A percentile compares a stretch with the other conserved stretches of the same genome.
phyloP scores from a whole-genome alignment of 2,888 invertebrate genomes.

The Eupeodes luniger region DNA sequence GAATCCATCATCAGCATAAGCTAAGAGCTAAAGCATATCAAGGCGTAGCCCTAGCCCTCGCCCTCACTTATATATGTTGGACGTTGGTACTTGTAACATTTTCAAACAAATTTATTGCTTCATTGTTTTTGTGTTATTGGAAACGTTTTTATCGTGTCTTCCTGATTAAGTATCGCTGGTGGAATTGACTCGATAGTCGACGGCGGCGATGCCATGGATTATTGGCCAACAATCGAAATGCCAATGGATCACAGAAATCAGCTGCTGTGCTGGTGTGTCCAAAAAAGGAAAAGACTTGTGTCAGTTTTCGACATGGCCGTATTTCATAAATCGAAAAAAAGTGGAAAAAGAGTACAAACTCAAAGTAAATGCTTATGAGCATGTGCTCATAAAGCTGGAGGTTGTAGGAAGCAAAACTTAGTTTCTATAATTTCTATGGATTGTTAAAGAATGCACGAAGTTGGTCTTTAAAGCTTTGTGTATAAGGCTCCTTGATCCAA shows the following conservation, averaged over 20 bases:
- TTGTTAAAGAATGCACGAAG: too few species aligned
- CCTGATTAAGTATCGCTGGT: slow-evolving; percentile 77
- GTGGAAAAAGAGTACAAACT: too few species aligned
- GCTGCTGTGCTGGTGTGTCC: slow-evolving; percentile 52
- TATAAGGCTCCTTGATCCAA: neutral
- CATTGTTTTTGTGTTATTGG: slow-evolving; percentile 68
- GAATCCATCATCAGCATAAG: slow-evolving; percentile 3
- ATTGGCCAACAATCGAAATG: slow-evolving; percentile 70
- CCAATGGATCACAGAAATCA: slow-evolving; percentile 74
- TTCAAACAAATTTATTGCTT: slow-evolving; percentile 77
- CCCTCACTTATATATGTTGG: too few species aligned
- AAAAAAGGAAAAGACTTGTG: slow-evolving; percentile 6
- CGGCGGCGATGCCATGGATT: slow-evolving; percentile 30
- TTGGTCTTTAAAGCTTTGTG: too few species aligned
- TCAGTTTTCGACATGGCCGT: slow-evolving; percentile 10
- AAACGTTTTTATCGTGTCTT: slow-evolving; percentile 72
- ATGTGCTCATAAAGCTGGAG: too few species aligned
- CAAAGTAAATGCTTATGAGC: too few species aligned
- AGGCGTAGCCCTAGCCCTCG: slow-evolving; percentile 73
- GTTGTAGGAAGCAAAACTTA: too few species aligned
- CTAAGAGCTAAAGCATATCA: neutral
- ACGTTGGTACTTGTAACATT: slow-evolving; percentile 63
- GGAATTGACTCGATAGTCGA: slow-evolving; percentile 55
- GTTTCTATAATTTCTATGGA: too few species aligned
- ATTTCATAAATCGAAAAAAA: neutral